These are phyloP conservation scores for Phaenicophaeus curvirostris DNA, from an alignment of 2,797 vertebrate species.

Conservation along the genomic window DNA sequence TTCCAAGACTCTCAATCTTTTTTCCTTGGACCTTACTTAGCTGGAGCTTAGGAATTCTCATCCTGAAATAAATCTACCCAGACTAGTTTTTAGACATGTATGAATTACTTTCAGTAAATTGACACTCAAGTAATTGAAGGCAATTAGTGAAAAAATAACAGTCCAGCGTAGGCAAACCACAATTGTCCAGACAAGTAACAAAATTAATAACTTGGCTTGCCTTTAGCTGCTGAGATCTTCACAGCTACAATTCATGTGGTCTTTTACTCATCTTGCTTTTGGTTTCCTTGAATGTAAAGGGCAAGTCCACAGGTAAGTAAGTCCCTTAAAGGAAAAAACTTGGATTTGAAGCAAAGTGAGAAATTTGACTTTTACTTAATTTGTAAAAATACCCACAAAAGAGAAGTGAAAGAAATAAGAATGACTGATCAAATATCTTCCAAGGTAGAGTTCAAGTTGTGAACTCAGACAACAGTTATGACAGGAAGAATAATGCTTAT, in stretches of 20 bases:
- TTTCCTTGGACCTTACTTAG: not conserved
- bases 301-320: not conserved
- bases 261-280: not conserved
- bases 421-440: not conserved
- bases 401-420: not conserved
- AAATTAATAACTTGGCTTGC: not conserved
- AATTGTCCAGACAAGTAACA: not conserved
- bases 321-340: not conserved
- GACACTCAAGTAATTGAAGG: slow-evolving; percentile 2
- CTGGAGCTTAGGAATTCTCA: not conserved
- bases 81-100: not conserved
- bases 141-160: slow-evolving; percentile 18
- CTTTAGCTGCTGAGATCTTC: not conserved
- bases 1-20: not conserved
- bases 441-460: not conserved
- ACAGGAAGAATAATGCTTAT: not conserved
- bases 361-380: not conserved
- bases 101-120: slow-evolving; percentile 24
- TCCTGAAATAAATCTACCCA: not conserved
- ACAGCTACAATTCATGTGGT: not conserved
- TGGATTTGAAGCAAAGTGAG: not conserved
- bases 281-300: not conserved
- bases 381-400: not conserved
- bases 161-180: not conserved
- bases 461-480: not conserved